Conservation (phyloP, 2,888 invertebrate species). For the Ceraclea dissimilis region DNA sequence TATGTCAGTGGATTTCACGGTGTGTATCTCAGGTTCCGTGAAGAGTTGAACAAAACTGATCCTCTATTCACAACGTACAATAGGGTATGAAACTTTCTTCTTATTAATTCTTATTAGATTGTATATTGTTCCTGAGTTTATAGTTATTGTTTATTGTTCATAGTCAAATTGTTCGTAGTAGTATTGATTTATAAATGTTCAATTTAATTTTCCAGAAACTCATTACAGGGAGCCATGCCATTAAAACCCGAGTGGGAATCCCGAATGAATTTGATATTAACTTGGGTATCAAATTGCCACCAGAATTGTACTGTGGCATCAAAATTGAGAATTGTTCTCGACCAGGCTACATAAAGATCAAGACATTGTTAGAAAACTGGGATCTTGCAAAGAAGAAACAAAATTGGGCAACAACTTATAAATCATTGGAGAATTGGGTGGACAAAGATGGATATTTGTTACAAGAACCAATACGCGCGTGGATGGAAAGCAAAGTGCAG, state of each 20-base stretch:
- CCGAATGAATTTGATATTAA: slow-evolving; percentile 11
- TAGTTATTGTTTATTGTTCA: not conserved
- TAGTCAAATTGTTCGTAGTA: not conserved
- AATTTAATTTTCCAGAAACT: not conserved
- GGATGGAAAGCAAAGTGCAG: slow-evolving; percentile 10
- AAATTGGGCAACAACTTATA: slow-evolving; percentile 6
- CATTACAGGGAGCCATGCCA: slow-evolving; percentile 9
- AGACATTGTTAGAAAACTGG: not conserved
- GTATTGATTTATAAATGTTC: not conserved
- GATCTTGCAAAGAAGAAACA: slow-evolving; percentile 7
- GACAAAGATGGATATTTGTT: slow-evolving; percentile 6
- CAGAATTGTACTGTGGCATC: not conserved
- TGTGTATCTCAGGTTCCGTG: not conserved
- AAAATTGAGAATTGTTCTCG: not conserved
- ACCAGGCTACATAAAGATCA: slow-evolving; percentile 10
- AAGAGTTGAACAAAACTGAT: not conserved
- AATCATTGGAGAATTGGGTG: slow-evolving; percentile 12
- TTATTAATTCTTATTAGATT: not conserved
- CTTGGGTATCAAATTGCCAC: slow-evolving; percentile 8
- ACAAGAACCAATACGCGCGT: slow-evolving; percentile 7
- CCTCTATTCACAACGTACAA: slow-evolving; percentile 2
- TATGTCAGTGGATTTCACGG: not conserved
- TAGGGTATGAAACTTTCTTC: not conserved
- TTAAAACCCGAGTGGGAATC: not conserved
- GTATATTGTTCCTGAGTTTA: not conserved